Conservation (phyloP, 2,113 vertebrate genomes). For the Tricholaema leucomelas region DNA sequence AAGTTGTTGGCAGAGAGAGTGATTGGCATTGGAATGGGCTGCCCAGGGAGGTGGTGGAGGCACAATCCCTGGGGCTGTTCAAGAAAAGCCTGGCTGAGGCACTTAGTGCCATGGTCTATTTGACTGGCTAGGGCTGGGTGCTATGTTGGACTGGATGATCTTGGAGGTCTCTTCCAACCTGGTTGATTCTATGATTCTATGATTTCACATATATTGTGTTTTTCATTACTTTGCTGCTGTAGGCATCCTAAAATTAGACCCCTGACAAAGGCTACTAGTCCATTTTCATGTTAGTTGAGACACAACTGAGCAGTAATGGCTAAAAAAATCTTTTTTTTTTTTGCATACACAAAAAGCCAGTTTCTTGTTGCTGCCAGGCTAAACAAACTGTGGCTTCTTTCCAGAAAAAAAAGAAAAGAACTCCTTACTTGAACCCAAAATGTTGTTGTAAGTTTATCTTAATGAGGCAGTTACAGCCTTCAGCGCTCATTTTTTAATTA, state of each 20-base stretch:
- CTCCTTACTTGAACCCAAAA: conserved; percentile 46
- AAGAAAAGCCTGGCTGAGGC: too few species aligned
- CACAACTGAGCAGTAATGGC: conserved; percentile 35
- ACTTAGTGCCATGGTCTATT: too few species aligned
- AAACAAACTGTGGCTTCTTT: conserved; percentile 54
- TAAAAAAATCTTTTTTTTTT: neutral
- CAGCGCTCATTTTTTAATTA: conserved; percentile 46
- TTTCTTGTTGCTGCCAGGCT: neutral
- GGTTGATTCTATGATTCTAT: too few species aligned
- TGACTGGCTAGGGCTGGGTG: too few species aligned
- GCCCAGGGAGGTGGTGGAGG: too few species aligned
- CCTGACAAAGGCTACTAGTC: neutral
- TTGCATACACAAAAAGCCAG: neutral
- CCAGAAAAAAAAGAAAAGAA: conserved; percentile 44
- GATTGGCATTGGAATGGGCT: too few species aligned
- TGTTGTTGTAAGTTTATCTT: conserved; percentile 57
- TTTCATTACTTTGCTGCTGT: neutral
- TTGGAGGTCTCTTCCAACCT: too few species aligned
- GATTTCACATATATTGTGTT: neutral
- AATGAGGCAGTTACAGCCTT: conserved; percentile 43
- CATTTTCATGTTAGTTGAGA: neutral
- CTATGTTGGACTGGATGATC: too few species aligned
- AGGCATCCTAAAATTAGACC: neutral
- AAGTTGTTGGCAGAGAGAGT: too few species aligned
- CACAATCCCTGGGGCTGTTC: too few species aligned